A percentile compares a stretch with the other conserved stretches of the same genome.
These are phyloP conservation scores for Acutogordius australiensis DNA, from an alignment of 2,888 invertebrate species.

Conservation along the genomic window DNA sequence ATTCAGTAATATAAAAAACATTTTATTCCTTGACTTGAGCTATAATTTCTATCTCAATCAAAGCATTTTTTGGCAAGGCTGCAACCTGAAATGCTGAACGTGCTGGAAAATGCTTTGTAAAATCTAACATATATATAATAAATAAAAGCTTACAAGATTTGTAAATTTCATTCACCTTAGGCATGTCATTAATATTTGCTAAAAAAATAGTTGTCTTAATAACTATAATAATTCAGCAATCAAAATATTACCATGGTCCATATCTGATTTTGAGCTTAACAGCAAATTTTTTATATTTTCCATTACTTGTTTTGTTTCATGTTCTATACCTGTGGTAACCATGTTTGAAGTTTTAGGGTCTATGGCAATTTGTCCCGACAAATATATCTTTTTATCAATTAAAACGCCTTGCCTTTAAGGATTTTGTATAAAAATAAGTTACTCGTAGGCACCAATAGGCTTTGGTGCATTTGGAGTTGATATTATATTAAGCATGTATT, in stretches of 20 bases:
- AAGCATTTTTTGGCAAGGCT: neutral
- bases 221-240: neutral
- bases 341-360: neutral
- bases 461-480: neutral
- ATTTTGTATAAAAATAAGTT: neutral
- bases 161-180: neutral
- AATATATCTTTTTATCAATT: neutral
- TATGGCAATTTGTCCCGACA: constrained; percentile 2
- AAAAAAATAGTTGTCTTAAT: neutral
- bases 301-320: constrained; percentile 10
- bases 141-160: neutral
- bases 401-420: neutral
- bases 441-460: constrained; percentile 5
- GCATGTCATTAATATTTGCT: neutral
- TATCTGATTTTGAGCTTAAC: neutral
- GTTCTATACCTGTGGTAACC: neutral
- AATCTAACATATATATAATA: neutral
- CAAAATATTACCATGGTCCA: neutral
- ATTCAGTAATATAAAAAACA: neutral
- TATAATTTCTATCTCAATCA: neutral
- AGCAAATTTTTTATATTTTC: neutral
- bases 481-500: too few species aligned
- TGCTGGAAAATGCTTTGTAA: neutral
- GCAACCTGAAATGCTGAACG: constrained; percentile 6
- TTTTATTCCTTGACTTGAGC: neutral